A percentile compares a stretch with the other conserved stretches of the same genome.
Evolutionary conservation across 2,113 vertebrate species (phyloP).

Genomic region (Andinoacara biseriatus): DNA sequence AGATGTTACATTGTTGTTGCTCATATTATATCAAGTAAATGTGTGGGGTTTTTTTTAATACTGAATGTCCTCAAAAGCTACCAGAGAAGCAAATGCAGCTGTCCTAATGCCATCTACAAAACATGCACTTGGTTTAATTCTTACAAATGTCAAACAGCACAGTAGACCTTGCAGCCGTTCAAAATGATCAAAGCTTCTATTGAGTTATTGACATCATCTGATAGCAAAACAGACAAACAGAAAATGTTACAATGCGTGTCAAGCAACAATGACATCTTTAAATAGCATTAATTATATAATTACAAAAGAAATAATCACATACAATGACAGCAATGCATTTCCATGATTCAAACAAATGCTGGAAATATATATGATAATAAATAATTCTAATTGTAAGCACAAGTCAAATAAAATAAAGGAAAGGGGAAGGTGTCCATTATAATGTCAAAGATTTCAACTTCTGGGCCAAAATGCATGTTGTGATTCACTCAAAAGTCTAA

Average conservation of each 20-base stretch:
- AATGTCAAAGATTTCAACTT: slow-evolving; percentile 62
- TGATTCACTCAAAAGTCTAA: slow-evolving; percentile 58
- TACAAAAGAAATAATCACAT: slow-evolving; percentile 80
- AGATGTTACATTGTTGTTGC: background rate
- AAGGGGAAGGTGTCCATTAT: slow-evolving; percentile 29
- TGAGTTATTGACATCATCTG: slow-evolving; percentile 79
- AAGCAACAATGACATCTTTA: slow-evolving; percentile 79
- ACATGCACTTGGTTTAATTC: slow-evolving; percentile 71
- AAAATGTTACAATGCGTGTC: slow-evolving; percentile 80
- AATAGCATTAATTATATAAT: slow-evolving; percentile 82
- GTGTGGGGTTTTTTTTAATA: background rate
- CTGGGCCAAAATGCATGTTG: slow-evolving; percentile 59
- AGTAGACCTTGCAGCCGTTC: slow-evolving; percentile 75
- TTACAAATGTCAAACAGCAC: slow-evolving; percentile 77
- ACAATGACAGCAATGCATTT: slow-evolving; percentile 79
- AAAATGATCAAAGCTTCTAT: slow-evolving; percentile 79
- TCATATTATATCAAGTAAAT: background rate
- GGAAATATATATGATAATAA: slow-evolving; percentile 84
- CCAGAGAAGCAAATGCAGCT: background rate
- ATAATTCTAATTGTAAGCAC: slow-evolving; percentile 80
- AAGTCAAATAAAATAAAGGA: slow-evolving; percentile 55
- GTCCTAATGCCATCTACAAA: slow-evolving; percentile 16
- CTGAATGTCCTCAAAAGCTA: background rate
- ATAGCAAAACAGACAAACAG: slow-evolving; percentile 73
- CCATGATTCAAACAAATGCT: slow-evolving; percentile 79